Evolutionary conservation across 1,140 invertebrate species (phyloP).

Genomic region (Gyrodactylus bullatarudis): DNA sequence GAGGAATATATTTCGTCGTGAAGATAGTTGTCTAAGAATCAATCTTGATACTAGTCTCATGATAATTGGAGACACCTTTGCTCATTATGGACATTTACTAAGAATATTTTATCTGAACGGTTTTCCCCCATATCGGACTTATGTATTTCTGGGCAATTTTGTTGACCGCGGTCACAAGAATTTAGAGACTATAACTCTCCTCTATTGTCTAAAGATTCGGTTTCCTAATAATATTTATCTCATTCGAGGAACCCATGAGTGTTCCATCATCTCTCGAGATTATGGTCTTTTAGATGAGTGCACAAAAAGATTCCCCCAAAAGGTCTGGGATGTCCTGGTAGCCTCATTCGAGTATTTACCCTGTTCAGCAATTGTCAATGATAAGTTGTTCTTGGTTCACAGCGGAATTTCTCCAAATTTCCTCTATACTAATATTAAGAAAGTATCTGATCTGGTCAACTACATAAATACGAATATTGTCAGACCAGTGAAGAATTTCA

Average conservation of each 20-base stretch:
- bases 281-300: slow-evolving; percentile 22
- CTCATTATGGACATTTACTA: slow-evolving; percentile 99
- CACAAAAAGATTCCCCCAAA: not conserved
- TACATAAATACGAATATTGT: not conserved
- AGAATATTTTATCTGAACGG: slow-evolving; percentile 98
- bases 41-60: not conserved
- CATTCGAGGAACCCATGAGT: slow-evolving; percentile 33
- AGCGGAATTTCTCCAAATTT: not conserved
- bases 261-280: slow-evolving; percentile 29
- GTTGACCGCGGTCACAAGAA: slow-evolving; percentile 99
- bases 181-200: slow-evolving; percentile 39
- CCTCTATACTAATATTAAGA: not conserved
- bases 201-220: slow-evolving; percentile 21
- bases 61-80: slow-evolving; percentile 96
- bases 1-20: not conserved
- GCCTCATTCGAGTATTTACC: not conserved
- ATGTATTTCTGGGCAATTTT: slow-evolving; percentile 98
- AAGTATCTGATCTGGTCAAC: not conserved
- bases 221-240: slow-evolving; percentile 32
- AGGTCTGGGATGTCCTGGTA: not conserved
- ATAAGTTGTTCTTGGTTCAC: slow-evolving; percentile 1
- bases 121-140: slow-evolving; percentile 78
- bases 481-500: not conserved
- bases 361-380: not conserved
- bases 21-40: not conserved